These are phyloP conservation scores for Coenobita brevimanus DNA, from an alignment of 1,140 invertebrate species.

Conservation along the genomic window DNA sequence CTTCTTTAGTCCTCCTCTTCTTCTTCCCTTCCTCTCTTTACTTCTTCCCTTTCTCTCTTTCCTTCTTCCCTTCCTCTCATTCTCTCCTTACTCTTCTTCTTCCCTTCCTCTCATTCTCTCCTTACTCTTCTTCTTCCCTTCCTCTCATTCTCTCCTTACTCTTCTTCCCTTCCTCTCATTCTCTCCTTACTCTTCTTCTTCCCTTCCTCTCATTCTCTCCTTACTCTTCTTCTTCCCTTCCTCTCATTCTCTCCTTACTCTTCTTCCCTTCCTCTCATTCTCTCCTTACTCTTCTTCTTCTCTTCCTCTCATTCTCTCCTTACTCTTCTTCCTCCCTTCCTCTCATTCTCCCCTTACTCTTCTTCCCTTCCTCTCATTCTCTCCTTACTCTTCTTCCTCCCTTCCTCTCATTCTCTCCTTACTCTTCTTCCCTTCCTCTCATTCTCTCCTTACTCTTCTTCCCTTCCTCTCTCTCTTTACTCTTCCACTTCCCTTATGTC, in stretches of 20 bases:
- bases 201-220: not conserved
- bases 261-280: too few relatives aligned
- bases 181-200: too few relatives aligned
- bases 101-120: not conserved
- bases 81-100: not conserved
- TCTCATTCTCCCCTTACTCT: too few relatives aligned
- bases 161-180: not conserved
- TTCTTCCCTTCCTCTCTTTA: not conserved
- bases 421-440: not conserved
- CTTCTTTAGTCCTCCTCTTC: not conserved
- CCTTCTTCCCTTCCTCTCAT: not conserved
- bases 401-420: not conserved
- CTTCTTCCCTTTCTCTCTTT: not conserved
- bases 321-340: not conserved
- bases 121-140: not conserved
- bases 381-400: conserved; percentile 2
- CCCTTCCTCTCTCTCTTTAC: not conserved
- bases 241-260: not conserved
- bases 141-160: not conserved
- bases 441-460: not conserved
- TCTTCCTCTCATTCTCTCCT: too few relatives aligned
- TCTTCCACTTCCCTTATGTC: not conserved
- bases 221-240: not conserved
- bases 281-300: not conserved
- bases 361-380: not conserved